Evolutionary conservation across 1,140 invertebrate genomes (phyloP), one percentile per base, ranked within the genome.

Genomic region (Drosophila suzukii): DNA sequence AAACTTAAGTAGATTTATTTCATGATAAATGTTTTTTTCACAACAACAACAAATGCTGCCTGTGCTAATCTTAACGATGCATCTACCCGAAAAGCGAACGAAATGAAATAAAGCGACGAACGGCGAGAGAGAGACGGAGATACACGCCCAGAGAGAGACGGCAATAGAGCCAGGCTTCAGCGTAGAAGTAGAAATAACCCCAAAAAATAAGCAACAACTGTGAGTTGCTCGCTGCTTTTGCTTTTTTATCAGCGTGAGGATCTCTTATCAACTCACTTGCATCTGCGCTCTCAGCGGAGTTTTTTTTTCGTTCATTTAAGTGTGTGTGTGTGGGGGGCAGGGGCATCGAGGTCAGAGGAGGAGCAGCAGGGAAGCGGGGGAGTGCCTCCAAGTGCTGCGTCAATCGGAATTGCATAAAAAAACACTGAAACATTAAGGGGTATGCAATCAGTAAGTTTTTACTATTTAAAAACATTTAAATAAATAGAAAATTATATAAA

Each of bases 1-100:
- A 81, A 84, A 86, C 55, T 78, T 76, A 50, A 84, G 85, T 88
- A 88, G 84, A 88, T 88, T 89, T 89, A 88, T 89, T 84, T 89
- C 79, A 74, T 89, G 83, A 88, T 88, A 88, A 88, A 88, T 89
- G 83, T 78, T 84, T 89, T 59, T 78, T 47, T 62, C 67, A 38
- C 70, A 67, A 51, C 72, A 83, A 71, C 77, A 76, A 74, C 67
- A 72, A 81, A 78, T 67, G 62, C 79, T 67, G 80, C 54, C 65
- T 72, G 79, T 55, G 70, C 58, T 70, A 84, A 88, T 88, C 84
- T 88, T 88, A 88, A 88, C 84, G 84, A 88, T 88, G 77, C 82
- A 88, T 90, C 80, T 88, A 84, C 66, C 78, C 63, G 71, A 75
- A 81, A 73, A 78, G 80, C 74, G 80, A 86, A 81, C 79, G 79